Conservation (phyloP, 2,113 vertebrate species). For the Carassius auratus region DNA sequence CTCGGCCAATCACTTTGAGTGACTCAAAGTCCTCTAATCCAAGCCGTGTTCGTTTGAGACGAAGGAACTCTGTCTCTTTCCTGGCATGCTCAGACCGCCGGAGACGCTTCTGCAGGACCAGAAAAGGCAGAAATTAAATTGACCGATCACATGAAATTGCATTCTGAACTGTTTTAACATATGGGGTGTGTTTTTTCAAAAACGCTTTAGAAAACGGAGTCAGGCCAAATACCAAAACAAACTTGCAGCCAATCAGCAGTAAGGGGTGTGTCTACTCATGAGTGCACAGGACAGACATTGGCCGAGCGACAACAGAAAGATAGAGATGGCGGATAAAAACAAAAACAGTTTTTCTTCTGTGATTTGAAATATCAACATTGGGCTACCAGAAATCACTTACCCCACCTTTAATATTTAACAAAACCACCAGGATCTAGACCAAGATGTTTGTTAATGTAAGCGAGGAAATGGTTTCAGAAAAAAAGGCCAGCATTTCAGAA, state of each 20-base stretch:
- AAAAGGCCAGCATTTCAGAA: neutral
- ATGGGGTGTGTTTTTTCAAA: too few species aligned
- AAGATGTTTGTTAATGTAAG: neutral
- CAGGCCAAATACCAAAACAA: too few species aligned
- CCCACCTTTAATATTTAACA: neutral
- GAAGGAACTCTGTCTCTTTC: slow-evolving; percentile 79
- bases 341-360: too few species aligned
- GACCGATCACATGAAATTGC: neutral
- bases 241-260: too few species aligned
- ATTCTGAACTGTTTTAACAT: neutral
- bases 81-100: slow-evolving; percentile 76
- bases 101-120: slow-evolving; percentile 69
- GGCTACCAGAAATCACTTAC: too few species aligned
- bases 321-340: too few species aligned
- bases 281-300: too few species aligned
- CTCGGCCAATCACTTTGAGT: slow-evolving; percentile 78
- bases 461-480: neutral
- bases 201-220: too few species aligned
- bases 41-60: slow-evolving; percentile 76
- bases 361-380: too few species aligned
- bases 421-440: neutral
- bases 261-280: too few species aligned
- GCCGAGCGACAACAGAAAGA: too few species aligned
- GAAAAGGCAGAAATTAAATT: neutral
- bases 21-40: slow-evolving; percentile 80